These are phyloP conservation scores for Panzeria rudis DNA, from an alignment of 2,888 invertebrate species.

Conservation along the genomic window DNA sequence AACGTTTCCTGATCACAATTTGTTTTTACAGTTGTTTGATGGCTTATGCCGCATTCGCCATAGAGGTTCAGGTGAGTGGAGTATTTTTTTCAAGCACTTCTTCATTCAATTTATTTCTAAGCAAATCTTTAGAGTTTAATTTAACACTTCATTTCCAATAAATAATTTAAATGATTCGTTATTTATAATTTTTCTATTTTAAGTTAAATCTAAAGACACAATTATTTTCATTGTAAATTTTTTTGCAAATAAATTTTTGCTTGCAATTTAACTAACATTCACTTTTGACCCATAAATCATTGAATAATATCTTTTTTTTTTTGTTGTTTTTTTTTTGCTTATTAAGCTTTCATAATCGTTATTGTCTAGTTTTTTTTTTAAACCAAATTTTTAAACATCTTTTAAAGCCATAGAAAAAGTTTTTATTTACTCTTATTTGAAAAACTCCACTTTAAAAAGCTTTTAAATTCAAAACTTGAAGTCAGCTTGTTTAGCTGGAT, in stretches of 20 bases:
- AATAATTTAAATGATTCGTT: slow-evolving; percentile 20
- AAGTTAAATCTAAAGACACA: not conserved
- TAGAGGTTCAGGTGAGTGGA: slow-evolving; percentile 66
- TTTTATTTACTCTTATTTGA: slow-evolving; percentile 19
- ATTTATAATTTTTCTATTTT: slow-evolving; percentile 9
- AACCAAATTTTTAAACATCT: slow-evolving; percentile 73
- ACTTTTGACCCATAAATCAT: slow-evolving; percentile 83
- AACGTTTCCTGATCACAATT: slow-evolving; percentile 66
- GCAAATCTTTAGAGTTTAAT: slow-evolving; percentile 2
- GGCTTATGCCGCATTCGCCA: slow-evolving; percentile 61
- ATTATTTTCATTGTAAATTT: slow-evolving; percentile 19
- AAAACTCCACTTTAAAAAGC: slow-evolving; percentile 50
- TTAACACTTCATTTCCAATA: slow-evolving; percentile 8
- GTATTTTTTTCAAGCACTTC: not conserved
- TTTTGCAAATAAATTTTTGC: not conserved
- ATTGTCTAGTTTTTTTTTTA: slow-evolving; percentile 21
- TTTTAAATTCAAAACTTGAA: slow-evolving; percentile 36
- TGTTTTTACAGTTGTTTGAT: slow-evolving; percentile 47
- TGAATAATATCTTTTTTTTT: slow-evolving; percentile 4
- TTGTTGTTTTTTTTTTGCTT: slow-evolving; percentile 19
- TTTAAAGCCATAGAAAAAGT: slow-evolving; percentile 68
- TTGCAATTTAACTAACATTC: slow-evolving; percentile 78
- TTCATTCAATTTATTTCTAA: not conserved
- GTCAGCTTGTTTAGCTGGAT: too few relatives aligned
- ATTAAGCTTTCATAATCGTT: slow-evolving; percentile 18